A percentile compares a stretch with the other conserved stretches of the same genome.
These are phyloP conservation scores for Alauda arvensis DNA, from an alignment of 2,797 vertebrate genomes.

Conservation along the genomic window DNA sequence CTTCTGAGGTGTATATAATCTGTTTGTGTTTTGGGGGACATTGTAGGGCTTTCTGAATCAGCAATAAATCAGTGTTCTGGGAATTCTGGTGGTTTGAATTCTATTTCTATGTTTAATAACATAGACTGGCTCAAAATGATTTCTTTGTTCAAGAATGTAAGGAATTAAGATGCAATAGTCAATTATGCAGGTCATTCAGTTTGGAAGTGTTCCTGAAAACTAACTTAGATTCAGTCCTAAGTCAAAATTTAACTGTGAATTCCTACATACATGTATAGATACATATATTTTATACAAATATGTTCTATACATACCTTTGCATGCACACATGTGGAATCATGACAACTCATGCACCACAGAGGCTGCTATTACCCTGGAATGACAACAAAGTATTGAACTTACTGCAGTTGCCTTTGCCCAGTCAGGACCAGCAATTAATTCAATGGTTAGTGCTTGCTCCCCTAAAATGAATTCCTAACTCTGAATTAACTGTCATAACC, in stretches of 20 bases:
- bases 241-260: neutral
- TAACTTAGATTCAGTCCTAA: neutral
- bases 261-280: too few relatives aligned
- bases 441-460: neutral
- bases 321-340: neutral
- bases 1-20: neutral
- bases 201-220: neutral
- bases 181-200: neutral
- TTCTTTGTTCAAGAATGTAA: neutral
- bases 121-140: neutral
- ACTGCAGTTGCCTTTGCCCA: neutral
- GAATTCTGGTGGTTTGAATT: neutral
- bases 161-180: neutral
- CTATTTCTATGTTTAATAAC: neutral
- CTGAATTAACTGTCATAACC: neutral
- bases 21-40: neutral
- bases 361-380: neutral
- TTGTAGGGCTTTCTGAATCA: neutral
- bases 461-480: neutral
- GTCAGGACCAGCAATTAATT: neutral
- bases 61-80: neutral
- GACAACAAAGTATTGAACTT: neutral
- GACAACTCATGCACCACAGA: neutral
- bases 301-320: neutral
- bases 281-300: neutral